A percentile compares a stretch with the other conserved stretches of the same genome.
Conservation (phyloP, 2,113 vertebrate genomes). For the Baryphthengus martii region DNA sequence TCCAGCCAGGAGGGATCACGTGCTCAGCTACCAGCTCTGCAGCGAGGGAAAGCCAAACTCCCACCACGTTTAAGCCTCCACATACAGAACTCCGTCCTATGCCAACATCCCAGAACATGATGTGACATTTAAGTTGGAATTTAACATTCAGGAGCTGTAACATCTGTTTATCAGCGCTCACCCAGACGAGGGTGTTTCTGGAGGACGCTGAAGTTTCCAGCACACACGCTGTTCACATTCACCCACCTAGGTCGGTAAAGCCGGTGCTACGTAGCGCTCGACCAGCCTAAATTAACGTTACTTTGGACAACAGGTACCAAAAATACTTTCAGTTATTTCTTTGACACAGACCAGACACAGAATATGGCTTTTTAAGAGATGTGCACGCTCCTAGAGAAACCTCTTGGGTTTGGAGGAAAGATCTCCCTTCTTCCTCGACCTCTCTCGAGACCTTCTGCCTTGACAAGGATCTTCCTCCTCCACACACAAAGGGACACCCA, state of each 20-base stretch:
- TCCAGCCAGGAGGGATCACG: neutral
- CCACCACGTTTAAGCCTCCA: neutral
- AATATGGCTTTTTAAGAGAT: neutral
- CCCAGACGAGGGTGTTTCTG: accelerated
- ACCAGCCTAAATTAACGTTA: neutral
- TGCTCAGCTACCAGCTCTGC: neutral
- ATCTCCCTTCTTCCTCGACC: neutral
- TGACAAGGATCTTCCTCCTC: neutral
- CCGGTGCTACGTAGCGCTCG: accelerated
- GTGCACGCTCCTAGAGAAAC: neutral
- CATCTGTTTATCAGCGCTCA: neutral
- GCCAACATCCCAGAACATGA: neutral
- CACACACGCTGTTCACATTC: neutral
- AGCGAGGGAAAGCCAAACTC: neutral
- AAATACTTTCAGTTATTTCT: neutral
- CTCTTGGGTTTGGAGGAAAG: neutral
- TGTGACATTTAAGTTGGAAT: neutral
- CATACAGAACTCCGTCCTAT: neutral
- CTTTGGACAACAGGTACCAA: neutral
- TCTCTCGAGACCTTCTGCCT: neutral
- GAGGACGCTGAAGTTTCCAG: neutral
- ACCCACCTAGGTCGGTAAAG: neutral
- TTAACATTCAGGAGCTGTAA: neutral
- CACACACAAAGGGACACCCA: neutral
- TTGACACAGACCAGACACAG: neutral